Conservation (phyloP, 2,113 vertebrate genomes). For the Otus sunia region DNA sequence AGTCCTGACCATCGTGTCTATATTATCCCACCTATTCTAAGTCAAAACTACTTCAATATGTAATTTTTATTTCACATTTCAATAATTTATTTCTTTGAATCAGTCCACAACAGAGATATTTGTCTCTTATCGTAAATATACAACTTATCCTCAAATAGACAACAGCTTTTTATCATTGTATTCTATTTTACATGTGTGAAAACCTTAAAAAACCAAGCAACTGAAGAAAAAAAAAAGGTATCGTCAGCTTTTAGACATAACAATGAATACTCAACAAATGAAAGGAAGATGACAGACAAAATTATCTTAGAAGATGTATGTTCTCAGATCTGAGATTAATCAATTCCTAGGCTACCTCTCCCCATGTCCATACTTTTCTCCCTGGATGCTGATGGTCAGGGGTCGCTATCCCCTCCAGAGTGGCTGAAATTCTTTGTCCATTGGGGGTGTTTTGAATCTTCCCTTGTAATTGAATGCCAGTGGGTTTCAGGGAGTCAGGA, state of each 20-base stretch:
- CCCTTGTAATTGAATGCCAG: no score
- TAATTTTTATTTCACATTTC: background rate
- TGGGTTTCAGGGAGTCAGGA: no score
- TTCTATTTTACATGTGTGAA: background rate
- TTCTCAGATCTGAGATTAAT: background rate
- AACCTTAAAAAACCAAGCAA: background rate
- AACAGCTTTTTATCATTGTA: background rate
- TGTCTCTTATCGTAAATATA: background rate
- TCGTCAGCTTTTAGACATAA: background rate
- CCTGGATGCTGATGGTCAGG: no score
- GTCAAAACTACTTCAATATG: background rate
- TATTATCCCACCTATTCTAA: background rate
- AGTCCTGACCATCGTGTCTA: accelerated
- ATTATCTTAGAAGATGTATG: background rate
- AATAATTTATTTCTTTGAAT: background rate
- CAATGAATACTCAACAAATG: background rate
- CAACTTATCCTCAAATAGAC: background rate
- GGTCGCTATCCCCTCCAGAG: no score
- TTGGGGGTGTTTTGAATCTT: no score
- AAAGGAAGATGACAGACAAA: background rate
- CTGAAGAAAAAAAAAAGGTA: background rate
- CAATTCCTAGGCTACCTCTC: no score
- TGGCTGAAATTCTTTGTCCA: no score
- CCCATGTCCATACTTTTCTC: no score
- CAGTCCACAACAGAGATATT: background rate